A percentile compares a stretch with the other conserved stretches of the same genome.
Conservation (phyloP, 2,797 vertebrate species). For the Odontamblyopus lacepedii region DNA sequence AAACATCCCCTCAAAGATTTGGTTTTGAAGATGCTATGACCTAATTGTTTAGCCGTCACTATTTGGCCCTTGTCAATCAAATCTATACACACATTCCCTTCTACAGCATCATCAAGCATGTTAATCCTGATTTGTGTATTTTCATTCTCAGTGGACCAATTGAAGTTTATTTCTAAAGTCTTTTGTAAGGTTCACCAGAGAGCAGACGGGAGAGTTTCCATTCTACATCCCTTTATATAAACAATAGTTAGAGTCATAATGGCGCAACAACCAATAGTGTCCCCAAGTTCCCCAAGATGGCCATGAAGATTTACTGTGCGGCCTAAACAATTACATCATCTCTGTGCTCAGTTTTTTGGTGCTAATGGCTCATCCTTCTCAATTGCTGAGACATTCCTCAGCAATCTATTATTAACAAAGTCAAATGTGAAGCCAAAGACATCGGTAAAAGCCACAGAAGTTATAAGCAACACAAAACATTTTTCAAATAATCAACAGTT, state of each 20-base stretch:
- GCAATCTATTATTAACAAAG: background rate
- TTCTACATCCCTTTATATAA: background rate
- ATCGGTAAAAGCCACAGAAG: constrained; percentile 3
- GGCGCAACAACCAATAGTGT: background rate
- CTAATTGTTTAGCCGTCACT: background rate
- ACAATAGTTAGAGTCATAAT: background rate
- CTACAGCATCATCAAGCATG: background rate
- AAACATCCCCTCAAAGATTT: background rate
- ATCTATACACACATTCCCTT: background rate
- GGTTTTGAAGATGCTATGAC: background rate
- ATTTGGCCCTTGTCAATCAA: background rate
- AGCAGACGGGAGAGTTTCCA: constrained; percentile 4
- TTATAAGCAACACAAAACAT: constrained; percentile 27
- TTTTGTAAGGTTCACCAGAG: background rate
- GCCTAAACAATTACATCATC: constrained; percentile 37
- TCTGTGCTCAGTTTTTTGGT: constrained; percentile 48
- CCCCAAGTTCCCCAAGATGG: constrained; percentile 29
- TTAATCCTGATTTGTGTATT: constrained; percentile 6
- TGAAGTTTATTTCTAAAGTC: constrained; percentile 1
- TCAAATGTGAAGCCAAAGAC: background rate
- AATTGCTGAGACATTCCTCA: background rate
- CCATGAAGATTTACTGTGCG: constrained; percentile 23
- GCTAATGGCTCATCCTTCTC: constrained; percentile 12
- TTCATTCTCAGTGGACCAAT: background rate
- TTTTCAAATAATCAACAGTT: constrained; percentile 33